Evolutionary conservation across 2,797 vertebrate genomes (phyloP).

Genomic region (Zenarchopterus dispar): DNA sequence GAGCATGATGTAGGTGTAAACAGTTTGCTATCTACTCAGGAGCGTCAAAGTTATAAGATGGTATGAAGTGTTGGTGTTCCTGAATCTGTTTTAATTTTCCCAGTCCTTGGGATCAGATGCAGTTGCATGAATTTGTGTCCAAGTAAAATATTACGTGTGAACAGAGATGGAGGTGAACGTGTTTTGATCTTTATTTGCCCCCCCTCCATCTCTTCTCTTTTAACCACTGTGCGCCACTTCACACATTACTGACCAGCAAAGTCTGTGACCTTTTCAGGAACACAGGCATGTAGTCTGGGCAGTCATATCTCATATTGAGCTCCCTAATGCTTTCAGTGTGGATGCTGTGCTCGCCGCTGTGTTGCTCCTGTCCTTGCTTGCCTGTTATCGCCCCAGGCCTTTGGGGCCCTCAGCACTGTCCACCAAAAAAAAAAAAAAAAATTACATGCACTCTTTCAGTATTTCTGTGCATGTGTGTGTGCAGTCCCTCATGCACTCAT

Average conservation of each 20-base stretch:
- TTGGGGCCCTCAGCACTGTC: conserved; percentile 79
- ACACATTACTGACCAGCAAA: conserved; percentile 82
- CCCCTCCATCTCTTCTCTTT: conserved; percentile 24
- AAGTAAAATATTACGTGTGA: conserved; percentile 17
- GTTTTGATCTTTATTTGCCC: conserved; percentile 47
- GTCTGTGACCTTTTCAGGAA: conserved; percentile 83
- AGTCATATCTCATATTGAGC: conserved; percentile 85
- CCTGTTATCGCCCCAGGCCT: conserved; percentile 71
- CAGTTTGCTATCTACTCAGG: too few species aligned
- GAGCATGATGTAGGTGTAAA: too few species aligned
- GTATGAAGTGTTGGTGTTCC: too few species aligned
- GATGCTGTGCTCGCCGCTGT: conserved; percentile 66
- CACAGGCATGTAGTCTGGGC: conserved; percentile 76
- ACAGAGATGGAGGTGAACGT: conserved; percentile 16
- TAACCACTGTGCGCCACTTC: conserved; percentile 74
- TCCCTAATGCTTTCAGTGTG: conserved; percentile 73
- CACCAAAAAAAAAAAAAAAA: conserved; percentile 56
- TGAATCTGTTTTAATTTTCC: neutral
- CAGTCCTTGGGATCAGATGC: neutral
- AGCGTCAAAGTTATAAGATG: too few species aligned
- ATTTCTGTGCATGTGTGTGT: conserved; percentile 28
- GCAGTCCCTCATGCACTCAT: neutral
- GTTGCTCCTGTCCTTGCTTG: conserved; percentile 72
- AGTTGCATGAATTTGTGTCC: conserved; percentile 5
- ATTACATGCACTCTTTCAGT: conserved; percentile 20